These are phyloP conservation scores for Eutrigla gurnardus DNA, from an alignment of 2,797 vertebrate species.

Conservation along the genomic window DNA sequence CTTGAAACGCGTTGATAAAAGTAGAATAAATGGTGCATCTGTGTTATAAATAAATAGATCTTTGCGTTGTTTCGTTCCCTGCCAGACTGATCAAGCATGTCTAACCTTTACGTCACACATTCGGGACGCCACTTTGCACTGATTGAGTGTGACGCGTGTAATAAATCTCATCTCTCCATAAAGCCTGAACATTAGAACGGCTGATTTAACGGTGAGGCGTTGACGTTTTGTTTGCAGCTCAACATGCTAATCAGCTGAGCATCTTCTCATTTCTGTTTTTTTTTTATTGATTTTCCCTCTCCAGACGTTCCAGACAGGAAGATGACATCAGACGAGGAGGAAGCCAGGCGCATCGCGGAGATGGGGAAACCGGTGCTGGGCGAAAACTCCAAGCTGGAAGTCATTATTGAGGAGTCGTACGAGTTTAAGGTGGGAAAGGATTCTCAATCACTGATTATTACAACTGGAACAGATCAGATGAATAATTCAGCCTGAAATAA, in stretches of 20 bases:
- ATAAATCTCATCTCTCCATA: constrained; percentile 4
- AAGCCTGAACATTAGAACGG: constrained; percentile 16
- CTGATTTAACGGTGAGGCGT: constrained; percentile 6
- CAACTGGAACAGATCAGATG: background rate
- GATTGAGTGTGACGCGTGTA: constrained; percentile 22
- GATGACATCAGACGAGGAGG: constrained; percentile 92
- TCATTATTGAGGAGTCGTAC: constrained; percentile 98
- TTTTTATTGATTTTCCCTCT: constrained; percentile 7
- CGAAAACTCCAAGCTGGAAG: constrained; percentile 94
- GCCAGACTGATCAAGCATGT: constrained; percentile 25
- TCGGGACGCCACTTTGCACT: constrained; percentile 6
- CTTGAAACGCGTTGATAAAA: constrained; percentile 3
- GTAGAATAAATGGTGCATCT: background rate
- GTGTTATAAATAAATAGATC: background rate
- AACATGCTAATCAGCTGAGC: constrained; percentile 34
- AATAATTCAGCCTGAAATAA: constrained; percentile 10
- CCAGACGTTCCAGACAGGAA: constrained; percentile 93
- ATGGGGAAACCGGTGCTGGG: constrained; percentile 97
- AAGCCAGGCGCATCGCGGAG: constrained; percentile 97
- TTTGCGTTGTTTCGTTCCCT: background rate
- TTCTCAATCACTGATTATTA: background rate
- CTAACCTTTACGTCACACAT: constrained; percentile 38
- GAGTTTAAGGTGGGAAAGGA: constrained; percentile 93
- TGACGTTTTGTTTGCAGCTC: constrained; percentile 37
- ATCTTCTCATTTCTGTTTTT: constrained; percentile 16